A percentile compares a stretch with the other conserved stretches of the same genome.
phyloP scores from a whole-genome alignment of 2,797 vertebrate genomes.

The Rhyacichthys aspro region DNA sequence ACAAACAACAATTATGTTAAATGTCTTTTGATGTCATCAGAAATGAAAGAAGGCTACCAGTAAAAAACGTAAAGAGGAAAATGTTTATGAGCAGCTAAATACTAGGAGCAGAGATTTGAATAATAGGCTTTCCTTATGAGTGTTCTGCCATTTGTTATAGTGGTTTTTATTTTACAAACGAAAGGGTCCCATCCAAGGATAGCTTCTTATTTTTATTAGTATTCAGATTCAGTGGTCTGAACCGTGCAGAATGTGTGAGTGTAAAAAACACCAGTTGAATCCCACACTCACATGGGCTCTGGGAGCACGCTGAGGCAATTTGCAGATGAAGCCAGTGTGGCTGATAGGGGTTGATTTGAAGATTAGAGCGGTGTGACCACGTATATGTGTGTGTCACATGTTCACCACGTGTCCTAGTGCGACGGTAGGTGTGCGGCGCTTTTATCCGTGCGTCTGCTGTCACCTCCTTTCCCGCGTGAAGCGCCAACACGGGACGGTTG shows the following conservation, averaged over 20 bases:
- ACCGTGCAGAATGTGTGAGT: slow-evolving; percentile 32
- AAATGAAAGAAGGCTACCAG: too few species aligned
- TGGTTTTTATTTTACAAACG: too few species aligned
- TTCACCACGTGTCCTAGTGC: slow-evolving; percentile 8
- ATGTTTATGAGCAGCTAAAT: too few species aligned
- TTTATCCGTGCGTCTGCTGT: slow-evolving; percentile 31
- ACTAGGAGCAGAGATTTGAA: too few species aligned
- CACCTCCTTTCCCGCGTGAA: slow-evolving; percentile 58
- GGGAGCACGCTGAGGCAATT: slow-evolving; percentile 48
- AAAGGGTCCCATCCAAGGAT: too few species aligned
- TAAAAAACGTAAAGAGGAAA: too few species aligned
- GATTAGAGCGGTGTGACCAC: slow-evolving; percentile 53
- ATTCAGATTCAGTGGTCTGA: slow-evolving; percentile 19
- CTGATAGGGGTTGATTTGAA: slow-evolving; percentile 65
- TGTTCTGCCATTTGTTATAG: too few species aligned
- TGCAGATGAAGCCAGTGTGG: slow-evolving; percentile 65
- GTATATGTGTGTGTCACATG: slow-evolving; percentile 18
- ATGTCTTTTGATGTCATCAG: too few species aligned
- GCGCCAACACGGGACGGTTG: slow-evolving; percentile 61
- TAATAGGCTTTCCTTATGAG: too few species aligned
- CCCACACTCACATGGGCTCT: slow-evolving; percentile 2
- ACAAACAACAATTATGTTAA: too few species aligned
- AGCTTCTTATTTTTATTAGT: too few species aligned
- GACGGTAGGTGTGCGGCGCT: not conserved
- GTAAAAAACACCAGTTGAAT: slow-evolving; percentile 42